Evolutionary conservation across 1,140 invertebrate species (phyloP).

Genomic region (Thaumatotibia leucotreta): DNA sequence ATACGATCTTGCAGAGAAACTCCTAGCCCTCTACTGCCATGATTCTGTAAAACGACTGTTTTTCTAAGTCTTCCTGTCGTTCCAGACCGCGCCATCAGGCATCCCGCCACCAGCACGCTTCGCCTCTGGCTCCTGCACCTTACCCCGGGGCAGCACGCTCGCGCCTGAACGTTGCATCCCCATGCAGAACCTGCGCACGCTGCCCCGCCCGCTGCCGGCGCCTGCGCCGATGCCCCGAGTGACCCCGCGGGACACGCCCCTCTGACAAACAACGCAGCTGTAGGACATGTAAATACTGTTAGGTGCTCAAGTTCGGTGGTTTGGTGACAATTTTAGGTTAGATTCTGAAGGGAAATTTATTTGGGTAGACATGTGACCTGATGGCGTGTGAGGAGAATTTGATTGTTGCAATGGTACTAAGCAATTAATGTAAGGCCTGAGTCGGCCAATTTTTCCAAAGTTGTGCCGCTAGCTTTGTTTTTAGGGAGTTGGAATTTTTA

Average conservation of each 20-base stretch:
- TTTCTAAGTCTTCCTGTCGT: too few species aligned
- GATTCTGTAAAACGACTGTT: too few species aligned
- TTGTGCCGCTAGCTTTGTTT: too few species aligned
- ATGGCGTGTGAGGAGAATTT: too few species aligned
- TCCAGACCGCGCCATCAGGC: slow-evolving; percentile 44
- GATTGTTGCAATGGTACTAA: too few species aligned
- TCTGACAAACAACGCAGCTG: slow-evolving; percentile 70
- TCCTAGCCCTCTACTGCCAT: too few species aligned
- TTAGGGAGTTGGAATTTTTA: too few species aligned
- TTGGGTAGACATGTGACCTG: too few species aligned
- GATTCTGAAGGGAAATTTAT: not conserved
- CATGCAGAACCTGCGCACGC: slow-evolving; percentile 55
- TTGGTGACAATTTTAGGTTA: slow-evolving; percentile 8
- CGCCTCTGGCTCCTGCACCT: slow-evolving; percentile 59
- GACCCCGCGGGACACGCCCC: slow-evolving; percentile 63
- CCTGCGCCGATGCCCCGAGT: slow-evolving; percentile 38
- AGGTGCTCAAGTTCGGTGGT: slow-evolving; percentile 41
- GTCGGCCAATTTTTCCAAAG: too few species aligned
- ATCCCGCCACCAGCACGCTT: slow-evolving; percentile 67
- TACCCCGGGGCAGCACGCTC: slow-evolving; percentile 49
- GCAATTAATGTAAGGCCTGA: too few species aligned
- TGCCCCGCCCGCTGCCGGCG: slow-evolving; percentile 48
- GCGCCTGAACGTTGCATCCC: slow-evolving; percentile 37
- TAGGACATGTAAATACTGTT: slow-evolving; percentile 60
- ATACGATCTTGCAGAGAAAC: too few species aligned